Conservation (phyloP, 2,888 invertebrate genomes). For the Eilema sororculum region DNA sequence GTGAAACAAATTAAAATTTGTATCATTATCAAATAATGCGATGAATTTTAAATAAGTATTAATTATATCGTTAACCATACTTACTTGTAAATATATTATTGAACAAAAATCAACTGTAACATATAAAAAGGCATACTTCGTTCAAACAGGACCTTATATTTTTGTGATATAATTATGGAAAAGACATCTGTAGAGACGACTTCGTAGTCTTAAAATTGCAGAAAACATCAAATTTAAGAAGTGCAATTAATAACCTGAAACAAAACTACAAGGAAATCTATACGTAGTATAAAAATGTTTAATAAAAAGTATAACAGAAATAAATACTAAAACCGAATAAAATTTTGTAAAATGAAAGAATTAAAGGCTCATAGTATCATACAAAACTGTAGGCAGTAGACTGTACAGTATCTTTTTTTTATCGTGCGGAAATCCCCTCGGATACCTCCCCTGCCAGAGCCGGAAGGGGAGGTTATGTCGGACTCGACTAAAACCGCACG, state of each 20-base stretch:
- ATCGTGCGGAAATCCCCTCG: too few relatives aligned
- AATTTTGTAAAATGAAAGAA: too few relatives aligned
- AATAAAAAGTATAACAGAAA: too few relatives aligned
- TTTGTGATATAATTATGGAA: slow-evolving; percentile 58
- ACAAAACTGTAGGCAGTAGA: too few relatives aligned
- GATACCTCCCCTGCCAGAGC: too few relatives aligned
- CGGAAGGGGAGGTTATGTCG: too few relatives aligned
- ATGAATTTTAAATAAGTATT: slow-evolving; percentile 48
- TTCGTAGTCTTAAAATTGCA: neutral
- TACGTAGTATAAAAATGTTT: too few relatives aligned
- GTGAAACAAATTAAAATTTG: slow-evolving; percentile 41
- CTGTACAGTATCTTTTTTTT: too few relatives aligned
- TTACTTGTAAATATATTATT: slow-evolving; percentile 44
- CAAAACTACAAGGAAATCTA: neutral
- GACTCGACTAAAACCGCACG: too few relatives aligned
- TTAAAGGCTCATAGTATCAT: too few relatives aligned
- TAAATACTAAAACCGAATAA: too few relatives aligned
- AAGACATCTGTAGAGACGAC: slow-evolving; percentile 44
- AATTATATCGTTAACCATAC: slow-evolving; percentile 40
- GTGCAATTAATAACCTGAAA: neutral
- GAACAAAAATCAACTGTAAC: slow-evolving; percentile 51
- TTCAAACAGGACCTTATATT: slow-evolving; percentile 50
- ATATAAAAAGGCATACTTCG: slow-evolving; percentile 53
- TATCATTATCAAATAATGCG: slow-evolving; percentile 26
- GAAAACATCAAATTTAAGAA: neutral